Evolutionary conservation across 2,113 vertebrate species (phyloP).

Genomic region (Ochotona princeps): DNA sequence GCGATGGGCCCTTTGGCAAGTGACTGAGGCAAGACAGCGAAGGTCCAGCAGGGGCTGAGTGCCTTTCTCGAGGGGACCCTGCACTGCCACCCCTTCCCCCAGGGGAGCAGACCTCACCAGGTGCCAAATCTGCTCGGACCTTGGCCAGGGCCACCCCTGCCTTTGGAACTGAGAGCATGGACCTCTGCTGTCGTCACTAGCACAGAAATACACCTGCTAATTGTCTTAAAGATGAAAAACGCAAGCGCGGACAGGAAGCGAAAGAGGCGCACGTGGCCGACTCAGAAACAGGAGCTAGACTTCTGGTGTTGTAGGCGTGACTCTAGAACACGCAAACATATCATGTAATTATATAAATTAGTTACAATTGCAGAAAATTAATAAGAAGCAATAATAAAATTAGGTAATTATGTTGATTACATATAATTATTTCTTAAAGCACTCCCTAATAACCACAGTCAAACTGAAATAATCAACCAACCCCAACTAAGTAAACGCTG

Average conservation of each 20-base stretch:
- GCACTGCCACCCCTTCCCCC: not conserved
- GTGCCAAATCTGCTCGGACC: too few species aligned
- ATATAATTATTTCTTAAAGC: conserved; percentile 9
- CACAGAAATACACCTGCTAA: not conserved
- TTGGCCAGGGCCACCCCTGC: too few species aligned
- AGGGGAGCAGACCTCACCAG: accelerated
- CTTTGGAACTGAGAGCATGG: not conserved
- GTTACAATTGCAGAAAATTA: conserved; percentile 49
- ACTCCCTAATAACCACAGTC: not conserved
- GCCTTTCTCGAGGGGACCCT: not conserved
- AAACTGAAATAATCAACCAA: not conserved
- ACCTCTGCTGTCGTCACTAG: not conserved
- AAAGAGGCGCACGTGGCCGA: not conserved
- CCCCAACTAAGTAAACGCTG: not conserved
- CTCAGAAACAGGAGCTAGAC: not conserved
- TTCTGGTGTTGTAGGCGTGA: too few species aligned
- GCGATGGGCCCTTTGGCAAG: too few species aligned
- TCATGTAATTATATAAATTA: conserved; percentile 54
- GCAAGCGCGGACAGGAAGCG: not conserved
- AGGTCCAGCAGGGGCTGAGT: too few species aligned
- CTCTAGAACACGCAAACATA: conserved; percentile 12
- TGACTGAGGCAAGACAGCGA: too few species aligned
- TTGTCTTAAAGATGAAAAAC: not conserved
- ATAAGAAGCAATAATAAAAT: conserved; percentile 25
- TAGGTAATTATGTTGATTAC: conserved; percentile 37